Evolutionary conservation across 2,888 invertebrate species (phyloP), one percentile per base, ranked within the genome.

Genomic region (Dolomedes plantarius): DNA sequence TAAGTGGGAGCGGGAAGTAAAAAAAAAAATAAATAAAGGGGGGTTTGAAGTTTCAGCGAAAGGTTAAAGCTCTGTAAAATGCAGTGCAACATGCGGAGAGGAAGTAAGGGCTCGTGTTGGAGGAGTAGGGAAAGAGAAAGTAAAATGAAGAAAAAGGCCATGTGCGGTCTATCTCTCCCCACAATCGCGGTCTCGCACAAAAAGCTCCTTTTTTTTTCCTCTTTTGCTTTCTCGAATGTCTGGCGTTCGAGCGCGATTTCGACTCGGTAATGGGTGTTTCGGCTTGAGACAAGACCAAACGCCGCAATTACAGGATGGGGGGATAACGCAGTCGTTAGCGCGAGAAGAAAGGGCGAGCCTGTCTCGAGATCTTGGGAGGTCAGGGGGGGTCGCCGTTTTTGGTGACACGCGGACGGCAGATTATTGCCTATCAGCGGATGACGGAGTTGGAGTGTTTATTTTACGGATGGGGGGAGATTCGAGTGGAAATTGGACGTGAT

Each of bases 391-490:
- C 23, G 23, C 9, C 19, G 56, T 1, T 1, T 19, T 23, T 5
- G 56, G 19, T 56, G 56, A 56, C 56, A 56, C 23, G 56, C 56
- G 19, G 56, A 19, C 19, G 56, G 23, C 19, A 23, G 36, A 36
- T 9, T 9, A 9, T 36, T 36, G 9, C 36, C 36, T 23, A 56
- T 56, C 56, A 56, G 23, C 5, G 56, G n/a, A 11, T 46, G 46
- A 46, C 46, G n/a, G n/a, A 13, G 46, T 16, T 46, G 46, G 56
- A 16, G 13, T 56, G 56, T 56, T 56, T 56, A 56, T 56, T 56
- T 56, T 23, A 23, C 56, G 56, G 46, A 46, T 46, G 46, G 46
- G 16, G 16, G 2, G 46, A 36, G 46, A 46, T 46, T 56, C 13
- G 56, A 46, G 36, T 16, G 19, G 3, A 5, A 56, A 56, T 56